Evolutionary conservation across 2,888 invertebrate genomes (phyloP).

Genomic region (Clepsis dumicolana): DNA sequence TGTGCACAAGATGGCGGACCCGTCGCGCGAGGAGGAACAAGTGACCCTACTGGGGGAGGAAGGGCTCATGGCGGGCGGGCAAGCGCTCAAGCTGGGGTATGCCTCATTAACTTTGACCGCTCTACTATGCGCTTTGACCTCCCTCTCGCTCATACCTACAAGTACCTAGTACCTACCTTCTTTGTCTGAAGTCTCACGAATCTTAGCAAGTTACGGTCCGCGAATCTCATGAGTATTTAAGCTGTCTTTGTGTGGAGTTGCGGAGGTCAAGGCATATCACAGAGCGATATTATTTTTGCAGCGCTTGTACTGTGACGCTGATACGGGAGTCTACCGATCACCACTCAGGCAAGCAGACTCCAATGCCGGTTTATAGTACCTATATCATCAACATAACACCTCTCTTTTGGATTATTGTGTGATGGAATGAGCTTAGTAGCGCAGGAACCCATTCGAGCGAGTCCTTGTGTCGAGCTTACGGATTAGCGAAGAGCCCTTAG

Average conservation of each 20-base stretch:
- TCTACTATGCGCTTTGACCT: constrained; percentile 75
- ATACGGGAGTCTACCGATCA: constrained; percentile 90
- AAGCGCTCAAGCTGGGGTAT: constrained; percentile 99
- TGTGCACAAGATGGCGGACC: constrained; percentile 98
- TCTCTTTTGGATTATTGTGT: constrained; percentile 79
- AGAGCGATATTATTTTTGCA: constrained; percentile 89
- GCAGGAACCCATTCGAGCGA: constrained; percentile 57
- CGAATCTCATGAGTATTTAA: constrained; percentile 12
- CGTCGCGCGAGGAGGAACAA: constrained; percentile 97
- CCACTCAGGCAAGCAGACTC: constrained; percentile 92
- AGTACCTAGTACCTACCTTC: background rate
- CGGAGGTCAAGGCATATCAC: constrained; percentile 80
- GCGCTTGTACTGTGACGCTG: constrained; percentile 91
- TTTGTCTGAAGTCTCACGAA: background rate
- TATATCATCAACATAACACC: constrained; percentile 79
- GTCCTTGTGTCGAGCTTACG: constrained; percentile 68
- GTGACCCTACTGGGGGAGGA: constrained; percentile 98
- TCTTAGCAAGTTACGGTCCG: background rate
- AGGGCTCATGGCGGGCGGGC: constrained; percentile 97
- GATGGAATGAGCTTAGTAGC: constrained; percentile 84
- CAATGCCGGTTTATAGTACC: constrained; percentile 80
- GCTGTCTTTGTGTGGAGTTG: constrained; percentile 40
- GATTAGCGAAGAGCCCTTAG: constrained; percentile 60
- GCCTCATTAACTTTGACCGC: constrained; percentile 77
- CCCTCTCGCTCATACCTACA: constrained; percentile 47